phyloP scores from a whole-genome alignment of 2,113 vertebrate species.

The Grammomys dolichurus region DNA sequence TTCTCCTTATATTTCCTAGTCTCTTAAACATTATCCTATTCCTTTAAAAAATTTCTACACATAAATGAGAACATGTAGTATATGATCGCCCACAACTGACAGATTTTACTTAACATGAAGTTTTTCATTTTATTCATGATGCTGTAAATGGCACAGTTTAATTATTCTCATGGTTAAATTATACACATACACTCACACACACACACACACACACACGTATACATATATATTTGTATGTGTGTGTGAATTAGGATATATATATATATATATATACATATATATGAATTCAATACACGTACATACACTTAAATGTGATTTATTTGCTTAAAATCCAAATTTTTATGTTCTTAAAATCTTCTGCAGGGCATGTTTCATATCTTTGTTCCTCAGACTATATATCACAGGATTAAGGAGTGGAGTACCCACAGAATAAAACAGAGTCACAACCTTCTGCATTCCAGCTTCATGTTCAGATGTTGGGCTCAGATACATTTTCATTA shows the following conservation, averaged over 20 bases:
- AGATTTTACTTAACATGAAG: not conserved
- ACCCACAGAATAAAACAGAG: too few relatives aligned
- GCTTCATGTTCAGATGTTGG: constrained; percentile 61
- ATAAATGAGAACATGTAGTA: not conserved
- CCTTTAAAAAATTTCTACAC: too few relatives aligned
- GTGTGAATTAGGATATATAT: too few relatives aligned
- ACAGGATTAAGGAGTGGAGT: constrained; percentile 68
- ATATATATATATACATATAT: too few relatives aligned
- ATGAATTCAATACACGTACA: too few relatives aligned
- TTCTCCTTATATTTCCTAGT: too few relatives aligned
- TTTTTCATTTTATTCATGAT: not conserved
- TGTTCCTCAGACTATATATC: constrained; percentile 68
- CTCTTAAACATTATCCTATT: too few relatives aligned
- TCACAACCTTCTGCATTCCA: constrained; percentile 17
- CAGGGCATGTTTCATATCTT: constrained; percentile 68
- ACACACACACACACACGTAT: too few relatives aligned
- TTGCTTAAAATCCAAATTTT: not conserved
- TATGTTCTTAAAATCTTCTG: constrained; percentile 54
- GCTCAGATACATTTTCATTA: constrained; percentile 79
- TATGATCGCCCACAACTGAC: not conserved
- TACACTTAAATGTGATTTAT: not conserved
- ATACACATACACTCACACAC: not conserved
- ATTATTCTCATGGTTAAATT: not conserved
- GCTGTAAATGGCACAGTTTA: not conserved
- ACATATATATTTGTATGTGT: rapidly evolving